These are phyloP conservation scores for Lagocephalus sceleratus DNA, from an alignment of 2,797 vertebrate species.

Conservation along the genomic window DNA sequence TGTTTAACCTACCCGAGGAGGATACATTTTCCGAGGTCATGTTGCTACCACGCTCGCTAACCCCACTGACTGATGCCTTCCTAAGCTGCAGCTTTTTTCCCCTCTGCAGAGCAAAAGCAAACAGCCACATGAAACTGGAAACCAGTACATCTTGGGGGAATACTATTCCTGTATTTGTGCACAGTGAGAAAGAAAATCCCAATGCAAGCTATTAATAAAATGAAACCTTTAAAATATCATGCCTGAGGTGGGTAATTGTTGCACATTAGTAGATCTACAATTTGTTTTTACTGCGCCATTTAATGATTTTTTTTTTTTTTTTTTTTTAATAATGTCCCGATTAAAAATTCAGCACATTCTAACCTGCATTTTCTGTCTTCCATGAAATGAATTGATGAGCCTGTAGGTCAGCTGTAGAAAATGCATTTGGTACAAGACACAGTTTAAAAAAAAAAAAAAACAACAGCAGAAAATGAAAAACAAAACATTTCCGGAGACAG, in stretches of 20 bases:
- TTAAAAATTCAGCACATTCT: slow-evolving; percentile 55
- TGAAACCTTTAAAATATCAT: slow-evolving; percentile 53
- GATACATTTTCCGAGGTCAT: slow-evolving; percentile 69
- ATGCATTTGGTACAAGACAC: slow-evolving; percentile 27
- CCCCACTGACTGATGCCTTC: slow-evolving; percentile 64
- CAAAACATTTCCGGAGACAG: slow-evolving; percentile 39
- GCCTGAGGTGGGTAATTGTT: slow-evolving; percentile 57
- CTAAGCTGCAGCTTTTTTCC: slow-evolving; percentile 38
- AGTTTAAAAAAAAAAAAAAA: slow-evolving; percentile 12
- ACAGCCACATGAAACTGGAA: slow-evolving; percentile 57
- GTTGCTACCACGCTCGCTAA: slow-evolving; percentile 57
- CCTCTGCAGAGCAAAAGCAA: slow-evolving; percentile 57
- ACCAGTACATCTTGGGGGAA: slow-evolving; percentile 57
- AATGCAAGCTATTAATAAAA: slow-evolving; percentile 58
- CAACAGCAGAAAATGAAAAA: slow-evolving; percentile 28
- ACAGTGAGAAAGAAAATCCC: slow-evolving; percentile 43
- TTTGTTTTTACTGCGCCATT: slow-evolving; percentile 58
- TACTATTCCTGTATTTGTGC: slow-evolving; percentile 50
- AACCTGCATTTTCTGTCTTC: slow-evolving; percentile 33
- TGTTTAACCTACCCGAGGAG: slow-evolving; percentile 69
- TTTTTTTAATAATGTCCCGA: slow-evolving; percentile 54
- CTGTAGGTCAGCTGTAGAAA: slow-evolving; percentile 27
- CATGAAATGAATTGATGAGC: slow-evolving; percentile 45
- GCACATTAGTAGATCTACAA: slow-evolving; percentile 50
- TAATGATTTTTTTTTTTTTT: slow-evolving; percentile 59